These are phyloP conservation scores for Oxytorus armatus DNA, from an alignment of 2,888 invertebrate species.

Conservation along the genomic window DNA sequence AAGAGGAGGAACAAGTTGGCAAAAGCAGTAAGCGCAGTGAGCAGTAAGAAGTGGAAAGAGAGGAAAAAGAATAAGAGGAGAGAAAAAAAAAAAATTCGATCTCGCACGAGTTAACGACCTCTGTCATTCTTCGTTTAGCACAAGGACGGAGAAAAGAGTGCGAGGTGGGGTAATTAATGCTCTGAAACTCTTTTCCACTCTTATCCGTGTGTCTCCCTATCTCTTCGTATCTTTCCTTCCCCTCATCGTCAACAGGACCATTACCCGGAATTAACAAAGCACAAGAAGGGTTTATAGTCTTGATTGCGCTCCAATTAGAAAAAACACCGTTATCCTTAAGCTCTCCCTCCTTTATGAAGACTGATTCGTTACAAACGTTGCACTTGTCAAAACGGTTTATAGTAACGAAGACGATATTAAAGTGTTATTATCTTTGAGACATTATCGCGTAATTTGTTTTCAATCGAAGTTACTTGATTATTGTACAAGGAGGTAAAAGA, in stretches of 20 bases:
- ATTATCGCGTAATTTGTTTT: neutral
- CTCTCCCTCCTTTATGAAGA: conserved; percentile 58
- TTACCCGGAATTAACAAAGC: conserved; percentile 63
- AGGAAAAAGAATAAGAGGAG: conserved; percentile 51
- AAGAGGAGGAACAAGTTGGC: conserved; percentile 60
- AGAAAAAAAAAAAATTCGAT: conserved; percentile 65
- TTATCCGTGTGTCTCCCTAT: conserved; percentile 29
- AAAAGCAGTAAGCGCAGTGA: conserved; percentile 47
- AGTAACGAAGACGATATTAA: conserved; percentile 24
- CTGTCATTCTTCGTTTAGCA: conserved; percentile 68
- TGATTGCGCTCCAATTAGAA: conserved; percentile 68
- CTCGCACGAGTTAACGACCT: conserved; percentile 66
- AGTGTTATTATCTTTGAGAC: neutral
- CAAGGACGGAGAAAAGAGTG: conserved; percentile 54
- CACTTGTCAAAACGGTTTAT: conserved; percentile 58
- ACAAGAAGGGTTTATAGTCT: conserved; percentile 49
- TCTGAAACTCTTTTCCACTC: conserved; percentile 38
- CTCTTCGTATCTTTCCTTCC: conserved; percentile 20
- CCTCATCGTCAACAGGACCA: conserved; percentile 49
- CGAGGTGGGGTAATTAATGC: conserved; percentile 63
- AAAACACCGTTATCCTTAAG: conserved; percentile 63
- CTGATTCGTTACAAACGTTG: conserved; percentile 63
- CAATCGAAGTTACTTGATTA: neutral
- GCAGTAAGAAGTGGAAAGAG: conserved; percentile 13
- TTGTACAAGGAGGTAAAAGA: neutral